These are phyloP conservation scores for Cataglyphis albicans DNA, from an alignment of 2,888 invertebrate species.

Conservation along the genomic window DNA sequence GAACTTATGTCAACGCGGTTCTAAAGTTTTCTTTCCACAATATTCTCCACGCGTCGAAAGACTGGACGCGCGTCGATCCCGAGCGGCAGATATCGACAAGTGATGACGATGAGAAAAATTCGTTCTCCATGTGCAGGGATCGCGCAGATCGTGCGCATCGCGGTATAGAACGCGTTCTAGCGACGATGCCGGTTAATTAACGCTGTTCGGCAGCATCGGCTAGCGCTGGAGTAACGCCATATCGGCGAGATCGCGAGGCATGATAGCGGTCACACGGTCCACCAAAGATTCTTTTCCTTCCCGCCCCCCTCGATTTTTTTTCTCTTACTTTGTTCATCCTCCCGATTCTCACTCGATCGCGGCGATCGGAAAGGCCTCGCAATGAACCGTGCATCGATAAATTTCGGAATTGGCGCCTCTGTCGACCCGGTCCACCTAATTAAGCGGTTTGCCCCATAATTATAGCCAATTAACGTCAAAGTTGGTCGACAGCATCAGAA, in stretches of 20 bases:
- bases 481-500: constrained; percentile 64
- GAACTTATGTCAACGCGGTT: constrained; percentile 39
- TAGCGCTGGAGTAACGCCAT: constrained; percentile 75
- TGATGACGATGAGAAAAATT: constrained; percentile 58
- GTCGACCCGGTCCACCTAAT: constrained; percentile 78
- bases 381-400: constrained; percentile 78
- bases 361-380: constrained; percentile 62
- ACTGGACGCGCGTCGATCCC: constrained; percentile 72
- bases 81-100: constrained; percentile 75
- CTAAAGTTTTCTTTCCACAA: constrained; percentile 47
- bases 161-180: constrained; percentile 67
- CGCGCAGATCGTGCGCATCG: constrained; percentile 50
- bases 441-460: constrained; percentile 83
- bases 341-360: constrained; percentile 56
- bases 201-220: constrained; percentile 67
- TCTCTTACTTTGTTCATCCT: constrained; percentile 46
- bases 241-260: constrained; percentile 79
- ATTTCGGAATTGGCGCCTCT: constrained; percentile 81
- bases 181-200: constrained; percentile 82
- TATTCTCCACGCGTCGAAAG: constrained; percentile 1
- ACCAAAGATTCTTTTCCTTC: constrained; percentile 64
- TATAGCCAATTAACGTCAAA: constrained; percentile 83
- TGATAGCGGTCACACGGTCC: constrained; percentile 78
- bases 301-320: constrained; percentile 31
- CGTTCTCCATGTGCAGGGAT: constrained; percentile 64